These are phyloP conservation scores for Sinonovacula constricta DNA, from an alignment of 1,140 invertebrate species.

Conservation along the genomic window DNA sequence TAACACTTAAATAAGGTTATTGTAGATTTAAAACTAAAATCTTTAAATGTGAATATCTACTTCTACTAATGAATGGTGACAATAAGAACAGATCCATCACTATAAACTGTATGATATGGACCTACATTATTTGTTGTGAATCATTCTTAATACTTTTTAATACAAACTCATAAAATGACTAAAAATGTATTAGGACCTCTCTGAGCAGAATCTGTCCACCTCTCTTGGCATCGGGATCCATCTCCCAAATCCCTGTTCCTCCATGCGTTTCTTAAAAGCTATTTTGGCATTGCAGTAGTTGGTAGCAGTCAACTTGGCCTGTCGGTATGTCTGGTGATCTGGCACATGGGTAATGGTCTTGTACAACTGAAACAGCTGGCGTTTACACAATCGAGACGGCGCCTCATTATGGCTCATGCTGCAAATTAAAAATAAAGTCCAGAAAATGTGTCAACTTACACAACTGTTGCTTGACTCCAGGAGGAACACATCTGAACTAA, in stretches of 20 bases:
- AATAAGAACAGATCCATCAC: too few species aligned
- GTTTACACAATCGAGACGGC: constrained; percentile 33
- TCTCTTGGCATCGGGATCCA: constrained; percentile 38
- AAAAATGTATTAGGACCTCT: too few species aligned
- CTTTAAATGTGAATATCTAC: too few species aligned
- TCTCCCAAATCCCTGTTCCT: constrained; percentile 17
- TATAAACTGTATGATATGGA: too few species aligned
- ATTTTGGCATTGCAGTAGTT: constrained; percentile 31
- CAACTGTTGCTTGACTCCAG: neutral
- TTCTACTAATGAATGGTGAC: too few species aligned
- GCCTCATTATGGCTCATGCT: constrained; percentile 9
- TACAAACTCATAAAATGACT: too few species aligned
- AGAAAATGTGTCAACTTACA: neutral
- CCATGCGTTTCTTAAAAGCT: constrained; percentile 8
- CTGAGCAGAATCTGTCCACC: constrained; percentile 35
- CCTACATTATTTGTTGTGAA: too few species aligned
- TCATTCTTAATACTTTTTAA: too few species aligned
- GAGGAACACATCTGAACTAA: neutral
- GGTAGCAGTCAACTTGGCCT: constrained; percentile 3
- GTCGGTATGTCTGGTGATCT: neutral
- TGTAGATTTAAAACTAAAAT: too few species aligned
- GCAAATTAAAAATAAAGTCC: neutral
- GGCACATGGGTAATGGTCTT: neutral
- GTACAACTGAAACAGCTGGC: constrained; percentile 1
- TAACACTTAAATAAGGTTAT: too few species aligned